Conservation (phyloP, 2,113 vertebrate genomes). For the Mus pahari region DNA sequence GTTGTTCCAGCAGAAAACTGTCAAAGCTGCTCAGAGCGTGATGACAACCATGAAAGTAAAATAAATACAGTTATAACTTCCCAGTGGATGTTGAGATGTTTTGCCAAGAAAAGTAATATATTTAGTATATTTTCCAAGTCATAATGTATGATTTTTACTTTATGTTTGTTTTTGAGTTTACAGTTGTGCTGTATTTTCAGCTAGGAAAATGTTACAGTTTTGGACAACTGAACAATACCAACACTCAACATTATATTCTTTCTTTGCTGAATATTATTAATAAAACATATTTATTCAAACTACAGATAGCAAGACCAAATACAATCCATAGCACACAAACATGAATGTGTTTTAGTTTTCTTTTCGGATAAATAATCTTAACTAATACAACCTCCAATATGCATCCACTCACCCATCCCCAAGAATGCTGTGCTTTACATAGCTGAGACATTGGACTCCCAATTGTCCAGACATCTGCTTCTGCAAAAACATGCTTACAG, state of each 20-base stretch:
- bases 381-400: not conserved
- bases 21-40: conserved; percentile 86
- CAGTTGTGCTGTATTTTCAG: not conserved
- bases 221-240: conserved; percentile 15
- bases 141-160: conserved; percentile 44
- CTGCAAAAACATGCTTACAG: not conserved
- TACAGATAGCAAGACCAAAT: not conserved
- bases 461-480: conserved; percentile 25
- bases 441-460: not conserved
- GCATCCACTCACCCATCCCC: not conserved
- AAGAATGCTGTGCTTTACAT: not conserved
- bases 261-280: conserved; percentile 17
- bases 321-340: not conserved
- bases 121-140: conserved; percentile 42
- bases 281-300: conserved; percentile 34
- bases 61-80: conserved; percentile 82
- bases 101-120: conserved; percentile 49
- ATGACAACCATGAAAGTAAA: conserved; percentile 84
- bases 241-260: not conserved
- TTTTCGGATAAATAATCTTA: not conserved
- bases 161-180: not conserved
- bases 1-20: conserved; percentile 86
- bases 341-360: conserved; percentile 20
- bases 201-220: not conserved
- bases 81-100: conserved; percentile 66